A percentile compares a stretch with the other conserved stretches of the same genome.
Conservation (phyloP, 2,888 invertebrate species). For the Anodontia alba region DNA sequence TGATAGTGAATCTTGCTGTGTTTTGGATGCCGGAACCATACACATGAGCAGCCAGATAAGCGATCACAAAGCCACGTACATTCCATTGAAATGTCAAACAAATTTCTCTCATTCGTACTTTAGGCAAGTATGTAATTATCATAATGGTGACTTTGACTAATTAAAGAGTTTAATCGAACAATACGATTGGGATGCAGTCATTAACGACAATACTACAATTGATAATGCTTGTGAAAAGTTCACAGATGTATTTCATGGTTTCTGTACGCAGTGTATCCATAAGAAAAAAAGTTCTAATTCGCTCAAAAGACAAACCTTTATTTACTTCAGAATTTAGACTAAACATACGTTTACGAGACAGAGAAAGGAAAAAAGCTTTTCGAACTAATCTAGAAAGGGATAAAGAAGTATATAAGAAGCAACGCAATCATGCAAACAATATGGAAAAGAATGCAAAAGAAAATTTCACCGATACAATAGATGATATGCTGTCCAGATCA, state of each 20-base stretch:
- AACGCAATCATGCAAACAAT: not conserved
- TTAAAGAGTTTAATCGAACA: not conserved
- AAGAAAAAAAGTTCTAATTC: not conserved
- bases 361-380: not conserved
- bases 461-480: not conserved
- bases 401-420: not conserved
- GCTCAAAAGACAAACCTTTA: not conserved
- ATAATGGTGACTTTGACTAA: not conserved
- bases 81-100: not conserved
- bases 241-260: not conserved
- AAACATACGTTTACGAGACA: not conserved
- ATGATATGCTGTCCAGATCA: not conserved
- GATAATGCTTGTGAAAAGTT: constrained; percentile 1
- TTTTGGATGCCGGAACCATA: not conserved
- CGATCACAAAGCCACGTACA: not conserved
- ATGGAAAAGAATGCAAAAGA: not conserved
- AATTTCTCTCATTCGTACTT: not conserved
- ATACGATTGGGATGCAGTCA: not conserved
- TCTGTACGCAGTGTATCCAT: not conserved
- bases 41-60: not conserved
- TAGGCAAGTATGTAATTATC: not conserved
- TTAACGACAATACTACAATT: not conserved
- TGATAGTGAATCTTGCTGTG: not conserved
- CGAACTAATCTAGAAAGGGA: not conserved
- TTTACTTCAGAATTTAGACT: not conserved